These are phyloP conservation scores for Acleris laterana DNA, from an alignment of 2,888 invertebrate species.

Conservation along the genomic window DNA sequence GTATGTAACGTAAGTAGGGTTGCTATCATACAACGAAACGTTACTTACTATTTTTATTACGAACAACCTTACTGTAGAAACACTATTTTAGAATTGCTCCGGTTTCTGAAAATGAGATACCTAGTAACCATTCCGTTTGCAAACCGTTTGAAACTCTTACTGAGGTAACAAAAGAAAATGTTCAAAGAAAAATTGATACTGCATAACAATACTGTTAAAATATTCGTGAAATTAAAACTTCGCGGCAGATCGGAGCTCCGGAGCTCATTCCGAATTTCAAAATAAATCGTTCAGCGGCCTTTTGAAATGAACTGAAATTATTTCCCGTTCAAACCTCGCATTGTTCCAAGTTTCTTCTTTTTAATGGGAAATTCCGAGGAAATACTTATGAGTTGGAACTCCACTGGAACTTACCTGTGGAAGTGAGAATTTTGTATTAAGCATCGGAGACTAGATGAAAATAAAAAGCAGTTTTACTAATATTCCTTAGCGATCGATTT, in stretches of 20 bases:
- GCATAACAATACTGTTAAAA: slow-evolving; percentile 33
- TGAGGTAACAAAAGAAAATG: slow-evolving; percentile 5
- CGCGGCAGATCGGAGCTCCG: slow-evolving; percentile 22
- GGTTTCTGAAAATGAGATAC: too few relatives aligned
- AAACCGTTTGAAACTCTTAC: slow-evolving; percentile 7
- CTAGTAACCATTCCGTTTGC: neutral
- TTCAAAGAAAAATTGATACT: slow-evolving; percentile 34
- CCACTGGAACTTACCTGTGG: slow-evolving; percentile 66
- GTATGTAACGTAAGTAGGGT: too few relatives aligned
- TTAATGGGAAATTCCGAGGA: slow-evolving; percentile 59
- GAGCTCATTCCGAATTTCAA: slow-evolving; percentile 38
- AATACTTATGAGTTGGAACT: slow-evolving; percentile 56
- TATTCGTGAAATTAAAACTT: slow-evolving; percentile 37
- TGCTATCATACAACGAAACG: too few relatives aligned
- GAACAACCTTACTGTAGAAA: too few relatives aligned
- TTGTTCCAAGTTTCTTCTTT: slow-evolving; percentile 57
- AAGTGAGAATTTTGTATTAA: slow-evolving; percentile 49
- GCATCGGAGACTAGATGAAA: neutral
- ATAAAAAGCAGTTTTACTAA: too few relatives aligned
- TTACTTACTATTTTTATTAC: too few relatives aligned
- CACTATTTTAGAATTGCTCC: too few relatives aligned
- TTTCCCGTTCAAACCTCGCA: slow-evolving; percentile 49
- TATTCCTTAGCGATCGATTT: too few relatives aligned
- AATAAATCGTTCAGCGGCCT: slow-evolving; percentile 44
- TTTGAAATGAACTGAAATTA: slow-evolving; percentile 51